These are phyloP conservation scores for Colletes collaris DNA, from an alignment of 2,888 invertebrate species.

Conservation along the genomic window DNA sequence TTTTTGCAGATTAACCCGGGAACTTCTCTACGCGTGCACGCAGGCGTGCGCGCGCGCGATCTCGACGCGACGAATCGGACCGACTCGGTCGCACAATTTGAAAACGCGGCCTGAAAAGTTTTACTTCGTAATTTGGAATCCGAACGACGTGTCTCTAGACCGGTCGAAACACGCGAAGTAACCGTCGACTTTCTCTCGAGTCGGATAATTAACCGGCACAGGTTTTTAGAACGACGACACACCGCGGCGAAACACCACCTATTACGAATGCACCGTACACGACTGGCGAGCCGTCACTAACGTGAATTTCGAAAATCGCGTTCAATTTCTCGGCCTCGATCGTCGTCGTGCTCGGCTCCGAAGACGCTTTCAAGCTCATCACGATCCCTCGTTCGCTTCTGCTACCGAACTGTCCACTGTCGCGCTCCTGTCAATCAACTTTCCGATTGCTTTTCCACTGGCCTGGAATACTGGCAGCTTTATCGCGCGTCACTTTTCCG, in stretches of 20 bases:
- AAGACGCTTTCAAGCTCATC: constrained; percentile 27
- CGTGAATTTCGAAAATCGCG: constrained; percentile 9
- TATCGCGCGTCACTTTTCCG: too few species aligned
- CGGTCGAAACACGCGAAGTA: constrained; percentile 36
- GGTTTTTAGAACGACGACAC: constrained; percentile 49
- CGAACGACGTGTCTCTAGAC: constrained; percentile 21
- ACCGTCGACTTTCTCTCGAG: constrained; percentile 54
- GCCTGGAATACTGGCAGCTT: too few species aligned
- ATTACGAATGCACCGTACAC: constrained; percentile 26
- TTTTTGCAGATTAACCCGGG: not conserved
- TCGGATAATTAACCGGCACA: constrained; percentile 55
- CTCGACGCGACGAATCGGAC: not conserved
- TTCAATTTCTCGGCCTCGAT: constrained; percentile 11
- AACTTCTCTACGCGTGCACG: not conserved
- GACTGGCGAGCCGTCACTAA: constrained; percentile 9
- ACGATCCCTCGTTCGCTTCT: not conserved
- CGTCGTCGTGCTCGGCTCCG: constrained; percentile 10
- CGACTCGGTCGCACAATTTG: not conserved
- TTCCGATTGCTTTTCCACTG: not conserved
- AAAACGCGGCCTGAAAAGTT: not conserved
- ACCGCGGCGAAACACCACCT: constrained; percentile 23
- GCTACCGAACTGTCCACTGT: not conserved
- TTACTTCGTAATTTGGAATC: not conserved
- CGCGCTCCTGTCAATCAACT: too few species aligned
- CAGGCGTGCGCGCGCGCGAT: not conserved